Evolutionary conservation across 2,888 invertebrate genomes (phyloP).

Genomic region (Drosophila emarginata): DNA sequence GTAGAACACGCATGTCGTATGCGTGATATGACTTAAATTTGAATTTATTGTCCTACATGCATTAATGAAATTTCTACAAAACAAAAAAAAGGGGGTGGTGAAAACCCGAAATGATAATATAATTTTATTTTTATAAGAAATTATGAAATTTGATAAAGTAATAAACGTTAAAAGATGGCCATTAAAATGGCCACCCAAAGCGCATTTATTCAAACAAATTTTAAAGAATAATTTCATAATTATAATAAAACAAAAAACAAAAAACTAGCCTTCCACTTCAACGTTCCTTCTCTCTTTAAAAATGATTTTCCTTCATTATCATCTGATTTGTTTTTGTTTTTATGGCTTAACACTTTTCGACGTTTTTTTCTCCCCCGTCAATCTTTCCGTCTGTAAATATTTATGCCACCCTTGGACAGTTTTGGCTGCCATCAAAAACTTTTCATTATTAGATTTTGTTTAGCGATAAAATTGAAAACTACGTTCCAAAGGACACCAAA

Average conservation of each 20-base stretch:
- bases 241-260: neutral
- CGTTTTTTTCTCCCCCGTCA: neutral
- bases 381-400: neutral
- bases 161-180: conserved; percentile 2
- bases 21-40: conserved; percentile 67
- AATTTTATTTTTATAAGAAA: conserved; percentile 15
- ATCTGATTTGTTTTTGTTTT: neutral
- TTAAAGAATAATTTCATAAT: neutral
- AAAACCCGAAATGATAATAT: neutral
- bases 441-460: conserved; percentile 28
- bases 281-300: no score
- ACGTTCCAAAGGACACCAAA: neutral
- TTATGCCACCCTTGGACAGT: neutral
- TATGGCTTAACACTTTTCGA: neutral
- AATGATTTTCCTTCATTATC: no score
- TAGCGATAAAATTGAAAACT: conserved; percentile 3
- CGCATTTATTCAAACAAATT: no score
- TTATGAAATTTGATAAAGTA: conserved; percentile 1
- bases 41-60: conserved; percentile 53
- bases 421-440: conserved; percentile 10
- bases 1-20: conserved; percentile 56
- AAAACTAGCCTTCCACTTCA: no score
- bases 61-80: no score
- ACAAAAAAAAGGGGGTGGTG: neutral
- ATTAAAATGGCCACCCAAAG: neutral